Evolutionary conservation across 1,140 invertebrate genomes (phyloP), one percentile per base, ranked within the genome.

Genomic region (Drepana arcuata): DNA sequence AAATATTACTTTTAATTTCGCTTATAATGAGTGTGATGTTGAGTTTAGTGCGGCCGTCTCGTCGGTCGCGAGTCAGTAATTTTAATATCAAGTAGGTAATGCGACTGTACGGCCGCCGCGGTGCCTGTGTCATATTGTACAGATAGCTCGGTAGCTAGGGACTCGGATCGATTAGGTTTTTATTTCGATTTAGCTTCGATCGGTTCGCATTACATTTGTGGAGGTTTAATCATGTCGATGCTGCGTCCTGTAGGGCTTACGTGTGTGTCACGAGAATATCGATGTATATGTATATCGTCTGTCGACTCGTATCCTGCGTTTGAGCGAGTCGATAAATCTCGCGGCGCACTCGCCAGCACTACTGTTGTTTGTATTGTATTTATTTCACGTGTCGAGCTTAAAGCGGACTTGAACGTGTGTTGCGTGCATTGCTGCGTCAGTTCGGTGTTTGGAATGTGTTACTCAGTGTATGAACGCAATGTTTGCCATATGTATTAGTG

Each of bases 401-500:
- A n/a, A n/a, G n/a, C n/a, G n/a, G n/a, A n/a, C n/a, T n/a, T n/a
- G n/a, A 9, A 21, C 18, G 18, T 21, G 9, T 9, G 9, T 21
- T 21, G 4, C 18, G 18, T 21, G 18, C 4, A 21, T 5, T 21
- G 18, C 18, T 9, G 18, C 4, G 18, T 9, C 18, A 21, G 4
- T 9, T 21, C 9, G n/a, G n/a, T n/a, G n/a, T n/a, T 9, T 9
- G 18, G 4, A 9, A 4, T 21, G 18, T 21, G 18, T 5, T 21
- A 21, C 18, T 21, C 18, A 5, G 9, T 21, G 18, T 21, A 9
- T 21, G 18, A 9, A 21, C 18, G 18, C 53, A 43, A 58, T 59
- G 65, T 68, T 64, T 74, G 74, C 74, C 74, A 74, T 74, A 75
- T 65, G 69, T 65, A 54, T 70, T 74, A 71, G 71, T 73, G 74